These are phyloP conservation scores for Octomys mimax DNA, from an alignment of 2,797 vertebrate species.

Conservation along the genomic window DNA sequence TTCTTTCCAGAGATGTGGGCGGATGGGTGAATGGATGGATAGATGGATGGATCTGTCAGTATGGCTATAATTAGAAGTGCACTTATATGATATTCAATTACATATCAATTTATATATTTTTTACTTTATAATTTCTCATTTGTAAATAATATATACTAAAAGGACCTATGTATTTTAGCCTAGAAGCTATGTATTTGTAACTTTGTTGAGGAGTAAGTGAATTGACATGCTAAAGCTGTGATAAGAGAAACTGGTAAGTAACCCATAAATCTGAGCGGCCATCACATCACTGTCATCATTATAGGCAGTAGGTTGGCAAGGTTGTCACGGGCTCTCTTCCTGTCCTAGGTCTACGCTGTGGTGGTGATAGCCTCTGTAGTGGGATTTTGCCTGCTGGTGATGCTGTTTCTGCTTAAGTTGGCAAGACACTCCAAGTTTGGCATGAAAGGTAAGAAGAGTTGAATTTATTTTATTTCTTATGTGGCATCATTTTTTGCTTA, in stretches of 20 bases:
- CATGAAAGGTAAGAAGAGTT: conserved; percentile 97
- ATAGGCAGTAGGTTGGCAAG: not conserved
- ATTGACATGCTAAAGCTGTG: not conserved
- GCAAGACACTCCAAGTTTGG: conserved; percentile 99
- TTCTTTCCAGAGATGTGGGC: too few relatives aligned
- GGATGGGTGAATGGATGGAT: not conserved
- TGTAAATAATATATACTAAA: not conserved
- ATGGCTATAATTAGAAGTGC: too few relatives aligned
- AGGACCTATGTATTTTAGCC: not conserved
- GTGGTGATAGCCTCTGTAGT: conserved; percentile 97
- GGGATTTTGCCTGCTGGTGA: conserved; percentile 96
- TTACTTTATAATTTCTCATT: not conserved
- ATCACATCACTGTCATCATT: too few relatives aligned
- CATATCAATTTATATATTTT: conserved; percentile 1
- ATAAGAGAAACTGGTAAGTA: not conserved
- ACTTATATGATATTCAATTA: not conserved
- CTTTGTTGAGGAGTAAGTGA: not conserved
- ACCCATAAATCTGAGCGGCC: not conserved
- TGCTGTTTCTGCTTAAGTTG: conserved; percentile 97
- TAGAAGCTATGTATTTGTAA: not conserved
- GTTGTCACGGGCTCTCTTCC: conserved; percentile 4
- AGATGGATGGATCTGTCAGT: not conserved
- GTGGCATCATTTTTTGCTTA: conserved; percentile 70
- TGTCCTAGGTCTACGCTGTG: conserved; percentile 96
- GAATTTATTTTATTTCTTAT: conserved; percentile 72